Evolutionary conservation across 1,140 invertebrate genomes (phyloP), one percentile per base, ranked within the genome.

Genomic region (Hesperophylax magnus): DNA sequence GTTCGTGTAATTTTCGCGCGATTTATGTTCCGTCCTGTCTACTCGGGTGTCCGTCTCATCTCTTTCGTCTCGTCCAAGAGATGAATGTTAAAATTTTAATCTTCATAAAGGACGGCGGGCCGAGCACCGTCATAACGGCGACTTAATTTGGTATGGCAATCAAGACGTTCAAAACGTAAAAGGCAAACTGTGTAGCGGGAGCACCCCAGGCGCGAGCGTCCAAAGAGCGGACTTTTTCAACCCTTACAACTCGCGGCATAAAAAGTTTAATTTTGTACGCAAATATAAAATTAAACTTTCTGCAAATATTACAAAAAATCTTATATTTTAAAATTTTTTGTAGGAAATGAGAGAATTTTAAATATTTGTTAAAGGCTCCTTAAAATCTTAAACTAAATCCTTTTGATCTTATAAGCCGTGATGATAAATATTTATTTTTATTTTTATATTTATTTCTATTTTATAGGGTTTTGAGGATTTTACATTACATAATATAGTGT

Each of bases 81-180:
- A 79, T 83, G 79, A 72, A 83, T 83, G 80, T 76, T 81, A 84
- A 84, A 84, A 81, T 81, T 84, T 84, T 81, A 84, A 84, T 84
- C 82, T 84, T 77, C 80, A 79, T 81, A 81, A 81, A 84, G 80
- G 78, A 65, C 77, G 72, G 47, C 27, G n/a, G 65, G 69, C 56
- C 39, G 78, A 65, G 69, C 75, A 52, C 61, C 82, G 80, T 80
- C 74, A 79, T 77, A 81, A 80, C 78, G 72, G 80, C 78, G 78
- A 80, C 80, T 84, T 84, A 84, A 84, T 84, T 84, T 74, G 65
- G 78, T 77, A 80, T 77, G 75, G 82, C 82, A 84, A 84, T 84
- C 78, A 84, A 84, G 82, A 81, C 80, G 75, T 81, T 84, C 67
- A 79, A 78, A 83, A 83, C 58, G 82, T 83, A 78, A 78, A 80